phyloP scores from a whole-genome alignment of 2,113 vertebrate species.

The Pithys albifrons region DNA sequence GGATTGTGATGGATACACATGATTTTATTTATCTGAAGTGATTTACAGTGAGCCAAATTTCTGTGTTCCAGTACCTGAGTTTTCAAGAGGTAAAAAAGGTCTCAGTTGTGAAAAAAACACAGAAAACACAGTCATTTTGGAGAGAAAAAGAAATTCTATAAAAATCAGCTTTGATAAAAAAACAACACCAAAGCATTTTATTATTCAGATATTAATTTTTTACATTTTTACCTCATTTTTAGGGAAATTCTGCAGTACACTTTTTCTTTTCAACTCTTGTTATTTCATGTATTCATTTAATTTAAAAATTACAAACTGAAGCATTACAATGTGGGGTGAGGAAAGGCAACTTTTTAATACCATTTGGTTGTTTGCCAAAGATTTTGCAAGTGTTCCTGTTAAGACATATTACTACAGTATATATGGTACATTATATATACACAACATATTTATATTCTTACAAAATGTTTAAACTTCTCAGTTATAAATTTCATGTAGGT shows the following conservation, averaged over 20 bases:
- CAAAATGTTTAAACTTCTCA: slow-evolving; percentile 23
- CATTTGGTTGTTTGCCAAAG: slow-evolving; percentile 1
- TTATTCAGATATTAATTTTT: not conserved
- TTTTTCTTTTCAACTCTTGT: not conserved
- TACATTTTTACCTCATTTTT: not conserved
- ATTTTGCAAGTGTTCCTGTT: slow-evolving; percentile 14
- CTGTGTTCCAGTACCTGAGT: not conserved
- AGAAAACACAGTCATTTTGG: not conserved
- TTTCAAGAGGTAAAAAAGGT: not conserved
- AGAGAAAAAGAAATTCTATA: not conserved
- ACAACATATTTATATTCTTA: not conserved
- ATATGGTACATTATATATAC: not conserved
- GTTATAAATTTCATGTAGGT: not conserved
- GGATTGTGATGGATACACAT: not conserved
- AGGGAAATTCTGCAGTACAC: not conserved
- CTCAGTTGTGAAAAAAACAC: not conserved
- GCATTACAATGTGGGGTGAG: not conserved
- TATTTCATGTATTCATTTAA: not conserved
- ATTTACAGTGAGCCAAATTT: not conserved
- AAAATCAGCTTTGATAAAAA: not conserved
- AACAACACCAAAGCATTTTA: not conserved
- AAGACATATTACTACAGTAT: not conserved
- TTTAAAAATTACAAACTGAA: not conserved
- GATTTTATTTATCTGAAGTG: not conserved
- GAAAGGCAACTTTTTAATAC: not conserved